Evolutionary conservation across 1,140 invertebrate genomes (phyloP), one percentile per base, ranked within the genome.

Genomic region (Papilio glaucus): DNA sequence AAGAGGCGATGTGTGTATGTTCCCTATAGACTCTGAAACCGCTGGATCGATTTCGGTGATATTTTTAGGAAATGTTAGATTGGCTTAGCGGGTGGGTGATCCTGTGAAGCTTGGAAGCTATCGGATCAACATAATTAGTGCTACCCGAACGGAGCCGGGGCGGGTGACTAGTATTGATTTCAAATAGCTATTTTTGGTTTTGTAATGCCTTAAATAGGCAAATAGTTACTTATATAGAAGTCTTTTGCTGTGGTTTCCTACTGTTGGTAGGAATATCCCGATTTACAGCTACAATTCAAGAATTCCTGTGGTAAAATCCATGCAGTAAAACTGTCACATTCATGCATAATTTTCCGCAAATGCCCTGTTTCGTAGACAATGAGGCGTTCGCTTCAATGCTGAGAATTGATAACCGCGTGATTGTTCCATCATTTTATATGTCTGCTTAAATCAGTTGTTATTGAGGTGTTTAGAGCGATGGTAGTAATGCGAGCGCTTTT

Each of bases 371-470:
- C 21, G 42, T 69, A 68, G 74, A 75, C 77, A 77, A 73, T 72
- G 75, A 49, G 75, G 61, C 49, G 3, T 29, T n/a, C 26, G 26
- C 76, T 45, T 75, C 74, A 76, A 75, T 76, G 73, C 61, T 60
- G 33, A 73, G 73, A 78, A 75, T 74, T 73, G 73, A 38, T 38
- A 71, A 68, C 74, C 39, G 60, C 76, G 53, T 74, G 72, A 77
- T 71, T 65, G 63, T 73, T 63, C 72, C 73, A 75, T 75, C 73
- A 80, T 83, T 82, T 76, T 49, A 76, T 81, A 79, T 84, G 84
- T 79, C 74, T 83, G 75, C 39, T 71, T 83, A 80, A 86, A 84
- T 85, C 80, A 84, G 84, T 85, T 71, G 80, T 78, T 81, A 87
- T 85, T 87, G 75, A 71, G 37, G 21, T 60, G 41, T 72, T 60